Conservation (phyloP, 2,797 vertebrate genomes). For the Distichodus sexfasciatus region DNA sequence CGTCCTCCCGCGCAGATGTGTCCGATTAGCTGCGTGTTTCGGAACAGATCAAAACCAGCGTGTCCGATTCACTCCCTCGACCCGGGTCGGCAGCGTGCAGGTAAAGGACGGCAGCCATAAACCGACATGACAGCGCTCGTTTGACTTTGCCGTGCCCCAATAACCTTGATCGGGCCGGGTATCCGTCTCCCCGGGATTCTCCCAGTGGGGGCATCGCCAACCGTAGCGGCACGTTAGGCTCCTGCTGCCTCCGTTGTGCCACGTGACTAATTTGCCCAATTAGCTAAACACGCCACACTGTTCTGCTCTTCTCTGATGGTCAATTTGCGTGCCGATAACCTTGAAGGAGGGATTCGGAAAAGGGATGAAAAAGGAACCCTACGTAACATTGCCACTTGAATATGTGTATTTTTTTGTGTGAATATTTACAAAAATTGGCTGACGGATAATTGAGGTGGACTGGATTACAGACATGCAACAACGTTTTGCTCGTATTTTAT, state of each 20-base stretch:
- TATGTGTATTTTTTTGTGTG: too few species aligned
- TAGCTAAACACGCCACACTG: slow-evolving; percentile 66
- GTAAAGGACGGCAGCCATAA: slow-evolving; percentile 62
- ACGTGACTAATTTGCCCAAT: slow-evolving; percentile 69
- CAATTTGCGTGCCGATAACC: slow-evolving; percentile 14
- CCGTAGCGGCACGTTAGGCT: slow-evolving; percentile 32
- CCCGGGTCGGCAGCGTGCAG: slow-evolving; percentile 41
- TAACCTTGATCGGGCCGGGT: slow-evolving; percentile 71
- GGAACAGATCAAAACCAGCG: slow-evolving; percentile 26
- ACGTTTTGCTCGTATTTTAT: too few species aligned
- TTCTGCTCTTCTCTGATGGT: slow-evolving; percentile 34
- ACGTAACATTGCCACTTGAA: too few species aligned
- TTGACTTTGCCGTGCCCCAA: slow-evolving; percentile 67
- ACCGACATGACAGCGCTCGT: slow-evolving; percentile 64
- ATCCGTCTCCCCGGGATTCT: slow-evolving; percentile 63
- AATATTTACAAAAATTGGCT: too few species aligned
- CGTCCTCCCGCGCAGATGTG: slow-evolving; percentile 60
- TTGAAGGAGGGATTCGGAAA: not conserved
- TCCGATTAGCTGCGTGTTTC: slow-evolving; percentile 62
- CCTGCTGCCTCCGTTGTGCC: slow-evolving; percentile 48
- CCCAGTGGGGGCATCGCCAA: slow-evolving; percentile 44
- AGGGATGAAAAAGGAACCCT: not conserved
- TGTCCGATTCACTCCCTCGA: slow-evolving; percentile 24
- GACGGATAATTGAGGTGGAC: too few species aligned
- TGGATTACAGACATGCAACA: too few species aligned